Conservation (phyloP, 2,797 vertebrate species). For the Microtus agrestis region DNA sequence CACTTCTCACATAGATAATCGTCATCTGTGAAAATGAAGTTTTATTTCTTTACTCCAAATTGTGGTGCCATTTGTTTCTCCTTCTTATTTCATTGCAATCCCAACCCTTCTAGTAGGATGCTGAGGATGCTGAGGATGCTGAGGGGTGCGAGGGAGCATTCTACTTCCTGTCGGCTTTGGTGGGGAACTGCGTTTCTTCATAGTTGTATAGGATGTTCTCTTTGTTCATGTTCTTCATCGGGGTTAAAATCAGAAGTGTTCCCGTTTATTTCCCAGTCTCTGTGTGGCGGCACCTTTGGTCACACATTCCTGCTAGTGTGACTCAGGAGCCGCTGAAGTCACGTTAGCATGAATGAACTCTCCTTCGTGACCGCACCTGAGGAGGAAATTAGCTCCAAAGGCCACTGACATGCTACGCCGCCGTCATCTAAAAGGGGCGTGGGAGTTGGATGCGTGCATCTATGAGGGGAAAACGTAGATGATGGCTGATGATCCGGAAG, state of each 20-base stretch:
- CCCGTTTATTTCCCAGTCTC: conserved; percentile 64
- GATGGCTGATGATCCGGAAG: not conserved
- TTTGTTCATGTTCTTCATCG: not conserved
- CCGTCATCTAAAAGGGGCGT: not conserved
- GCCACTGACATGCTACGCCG: conserved; percentile 14
- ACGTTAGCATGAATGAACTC: conserved; percentile 71
- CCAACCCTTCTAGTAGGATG: not conserved
- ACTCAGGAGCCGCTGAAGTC: conserved; percentile 51
- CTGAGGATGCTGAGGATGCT: not conserved
- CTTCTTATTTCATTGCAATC: not conserved
- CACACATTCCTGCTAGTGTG: conserved; percentile 52
- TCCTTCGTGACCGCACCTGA: not conserved
- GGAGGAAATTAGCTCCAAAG: not conserved
- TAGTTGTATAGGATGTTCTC: not conserved
- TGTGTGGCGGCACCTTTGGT: conserved; percentile 35
- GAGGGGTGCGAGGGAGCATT: not conserved
- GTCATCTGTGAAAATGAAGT: not conserved
- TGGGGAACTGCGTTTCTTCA: not conserved
- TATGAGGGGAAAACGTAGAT: conserved; percentile 9
- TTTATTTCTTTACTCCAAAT: not conserved
- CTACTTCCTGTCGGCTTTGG: not conserved
- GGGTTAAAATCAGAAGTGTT: conserved; percentile 44
- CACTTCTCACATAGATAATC: not conserved
- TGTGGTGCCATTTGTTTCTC: not conserved
- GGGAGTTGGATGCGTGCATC: not conserved